These are phyloP conservation scores for Chrosomus eos DNA, from an alignment of 2,797 vertebrate genomes.

Conservation along the genomic window DNA sequence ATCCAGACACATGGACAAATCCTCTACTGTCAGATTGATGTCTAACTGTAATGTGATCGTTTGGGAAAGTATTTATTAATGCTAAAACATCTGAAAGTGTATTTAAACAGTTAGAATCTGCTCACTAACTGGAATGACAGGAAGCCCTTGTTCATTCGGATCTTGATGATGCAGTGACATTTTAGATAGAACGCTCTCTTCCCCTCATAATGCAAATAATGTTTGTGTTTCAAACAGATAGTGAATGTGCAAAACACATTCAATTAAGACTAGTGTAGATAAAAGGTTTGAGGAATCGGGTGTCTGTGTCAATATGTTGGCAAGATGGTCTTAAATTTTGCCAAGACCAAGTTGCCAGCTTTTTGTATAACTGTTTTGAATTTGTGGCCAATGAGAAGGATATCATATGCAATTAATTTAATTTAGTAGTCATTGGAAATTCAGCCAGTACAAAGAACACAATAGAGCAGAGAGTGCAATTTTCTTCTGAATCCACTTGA, in stretches of 20 bases:
- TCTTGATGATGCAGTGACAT: neutral
- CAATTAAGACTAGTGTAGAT: neutral
- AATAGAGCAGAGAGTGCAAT: neutral
- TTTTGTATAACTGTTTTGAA: neutral
- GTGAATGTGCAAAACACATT: neutral
- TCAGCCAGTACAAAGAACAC: neutral
- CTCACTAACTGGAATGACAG: constrained; percentile 61
- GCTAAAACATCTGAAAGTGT: constrained; percentile 62
- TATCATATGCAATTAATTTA: neutral
- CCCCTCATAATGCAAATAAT: neutral
- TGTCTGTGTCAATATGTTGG: neutral
- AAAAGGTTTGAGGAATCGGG: neutral
- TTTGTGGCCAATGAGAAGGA: neutral
- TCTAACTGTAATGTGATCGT: constrained; percentile 68
- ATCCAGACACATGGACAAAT: constrained; percentile 40
- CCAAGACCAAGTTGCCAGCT: neutral
- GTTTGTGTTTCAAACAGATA: neutral
- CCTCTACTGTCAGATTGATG: constrained; percentile 65
- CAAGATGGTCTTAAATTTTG: neutral
- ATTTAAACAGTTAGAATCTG: constrained; percentile 54
- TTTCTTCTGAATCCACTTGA: neutral
- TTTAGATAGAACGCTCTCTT: neutral
- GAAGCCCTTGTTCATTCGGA: constrained; percentile 20
- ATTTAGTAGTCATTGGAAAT: neutral
- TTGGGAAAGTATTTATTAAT: constrained; percentile 59